These are phyloP conservation scores for Melanocharis versteri DNA, from an alignment of 2,113 vertebrate species.

Conservation along the genomic window DNA sequence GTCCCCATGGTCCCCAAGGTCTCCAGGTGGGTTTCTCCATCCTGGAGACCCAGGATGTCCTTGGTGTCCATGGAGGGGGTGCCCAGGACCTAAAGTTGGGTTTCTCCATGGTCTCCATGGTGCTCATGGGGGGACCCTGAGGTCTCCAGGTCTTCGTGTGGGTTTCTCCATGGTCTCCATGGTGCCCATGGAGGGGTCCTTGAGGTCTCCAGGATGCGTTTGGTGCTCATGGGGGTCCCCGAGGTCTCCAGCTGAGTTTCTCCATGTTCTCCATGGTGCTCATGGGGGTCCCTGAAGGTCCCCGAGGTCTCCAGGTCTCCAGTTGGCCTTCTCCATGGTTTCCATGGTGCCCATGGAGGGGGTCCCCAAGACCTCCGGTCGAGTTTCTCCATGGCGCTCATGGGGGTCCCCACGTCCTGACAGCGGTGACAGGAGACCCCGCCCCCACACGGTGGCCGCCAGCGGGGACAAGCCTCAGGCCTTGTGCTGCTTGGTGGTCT, in stretches of 20 bases:
- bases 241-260: neutral
- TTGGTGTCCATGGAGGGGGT: neutral
- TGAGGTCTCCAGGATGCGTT: neutral
- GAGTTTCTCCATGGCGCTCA: neutral
- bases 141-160: neutral
- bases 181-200: neutral
- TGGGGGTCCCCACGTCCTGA: neutral
- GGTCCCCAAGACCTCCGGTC: neutral
- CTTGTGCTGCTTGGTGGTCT: slow-evolving; percentile 99
- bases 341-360: neutral
- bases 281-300: neutral
- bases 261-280: neutral
- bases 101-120: neutral
- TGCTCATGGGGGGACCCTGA: neutral
- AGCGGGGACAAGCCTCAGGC: slow-evolving; percentile 65
- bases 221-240: neutral
- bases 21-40: neutral
- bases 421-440: neutral
- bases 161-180: neutral
- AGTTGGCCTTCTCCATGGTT: neutral
- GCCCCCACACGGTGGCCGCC: neutral
- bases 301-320: neutral
- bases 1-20: neutral
- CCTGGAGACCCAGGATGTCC: neutral
- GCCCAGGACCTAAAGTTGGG: neutral